Evolutionary conservation across 2,797 vertebrate species (phyloP).

Genomic region (Enteromius radiatus): DNA sequence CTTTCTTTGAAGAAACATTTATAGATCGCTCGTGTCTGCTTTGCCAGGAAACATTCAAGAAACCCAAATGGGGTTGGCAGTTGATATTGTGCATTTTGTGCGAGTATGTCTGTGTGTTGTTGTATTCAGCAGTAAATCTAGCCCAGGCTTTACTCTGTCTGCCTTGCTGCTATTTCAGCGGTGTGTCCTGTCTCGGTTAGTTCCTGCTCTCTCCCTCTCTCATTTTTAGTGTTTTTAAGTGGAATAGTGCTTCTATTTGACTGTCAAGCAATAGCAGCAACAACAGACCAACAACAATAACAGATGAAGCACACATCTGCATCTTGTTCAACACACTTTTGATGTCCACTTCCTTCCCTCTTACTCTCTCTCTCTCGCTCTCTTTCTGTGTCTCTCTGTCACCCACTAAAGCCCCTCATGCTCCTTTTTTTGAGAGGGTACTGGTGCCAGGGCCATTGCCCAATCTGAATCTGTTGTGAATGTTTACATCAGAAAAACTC

Average conservation of each 20-base stretch:
- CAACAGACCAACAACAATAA: conserved; percentile 28
- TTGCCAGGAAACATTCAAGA: conserved; percentile 45
- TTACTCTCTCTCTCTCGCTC: not conserved
- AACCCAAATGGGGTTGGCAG: conserved; percentile 25
- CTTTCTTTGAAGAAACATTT: conserved; percentile 33
- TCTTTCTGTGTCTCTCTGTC: not conserved
- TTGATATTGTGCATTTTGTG: conserved; percentile 34
- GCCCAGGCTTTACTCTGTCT: conserved; percentile 36
- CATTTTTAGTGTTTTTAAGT: not conserved
- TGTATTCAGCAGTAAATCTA: conserved; percentile 39
- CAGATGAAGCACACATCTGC: conserved; percentile 21
- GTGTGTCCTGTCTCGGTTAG: conserved; percentile 38
- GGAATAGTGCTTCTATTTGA: not conserved
- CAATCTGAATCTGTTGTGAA: not conserved
- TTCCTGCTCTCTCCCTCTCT: conserved; percentile 27
- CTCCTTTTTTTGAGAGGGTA: not conserved
- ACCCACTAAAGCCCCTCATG: not conserved
- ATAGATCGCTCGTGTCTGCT: conserved; percentile 24
- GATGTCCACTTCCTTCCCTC: conserved; percentile 1
- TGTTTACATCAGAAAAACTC: not conserved
- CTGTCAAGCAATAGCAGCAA: conserved; percentile 6
- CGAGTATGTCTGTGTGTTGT: conserved; percentile 25
- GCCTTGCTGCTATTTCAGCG: conserved; percentile 39
- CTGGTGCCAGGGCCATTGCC: not conserved
- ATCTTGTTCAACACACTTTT: conserved; percentile 27